Base-by-base conservation (phyloP, 1,140 invertebrate species). In the Goniozus legneri region DNA sequence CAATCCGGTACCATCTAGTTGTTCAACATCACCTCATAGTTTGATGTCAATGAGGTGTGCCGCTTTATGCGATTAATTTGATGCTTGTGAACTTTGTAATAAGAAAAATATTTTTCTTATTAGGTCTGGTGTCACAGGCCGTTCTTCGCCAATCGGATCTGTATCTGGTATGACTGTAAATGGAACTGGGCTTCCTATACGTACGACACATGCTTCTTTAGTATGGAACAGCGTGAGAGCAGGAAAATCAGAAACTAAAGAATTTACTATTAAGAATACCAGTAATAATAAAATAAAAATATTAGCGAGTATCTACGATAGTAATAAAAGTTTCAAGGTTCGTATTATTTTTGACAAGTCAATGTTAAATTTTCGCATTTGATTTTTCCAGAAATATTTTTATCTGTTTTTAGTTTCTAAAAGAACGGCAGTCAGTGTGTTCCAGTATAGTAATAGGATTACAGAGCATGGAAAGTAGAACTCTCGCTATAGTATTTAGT, bases 201-300 rank as follows among this genome's bases (percentile, higher is more conserved):
- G 69, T 50, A 70, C 75, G 15, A 79, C 75, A 10, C 73, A 77
- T 19, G 66, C 64, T 42, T 69, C 78, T 49, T 47, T 80, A 6
- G 67, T 77, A 34, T 80, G 79, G 79, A 77, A 72, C 15, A 79
- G 76, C 38, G 47, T 79, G 14, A 75, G 71, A 60, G 54, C 63
- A 13, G 77, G 76, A 19, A 77, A 73, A 54, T 68, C 56, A 12
- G 74, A 75, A 30, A 67, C 56, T 1, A 77, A 78, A 48, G 68
- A 77, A 47, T 74, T 80, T 47, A 69, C 70, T 3, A 67, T 80
- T 46, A 65, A 76, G 16, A 80, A 80, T 48, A 77, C 63, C 18
- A 77, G 77, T 16, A 62, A 67, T 13, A 74, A 74, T 39, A 77
- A 74, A 49, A 61, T 80, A 10, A 73, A 76, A 50, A 60, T 80